Base-by-base conservation (phyloP, 2,797 vertebrate genomes). In the Austrolebias charrua region DNA sequence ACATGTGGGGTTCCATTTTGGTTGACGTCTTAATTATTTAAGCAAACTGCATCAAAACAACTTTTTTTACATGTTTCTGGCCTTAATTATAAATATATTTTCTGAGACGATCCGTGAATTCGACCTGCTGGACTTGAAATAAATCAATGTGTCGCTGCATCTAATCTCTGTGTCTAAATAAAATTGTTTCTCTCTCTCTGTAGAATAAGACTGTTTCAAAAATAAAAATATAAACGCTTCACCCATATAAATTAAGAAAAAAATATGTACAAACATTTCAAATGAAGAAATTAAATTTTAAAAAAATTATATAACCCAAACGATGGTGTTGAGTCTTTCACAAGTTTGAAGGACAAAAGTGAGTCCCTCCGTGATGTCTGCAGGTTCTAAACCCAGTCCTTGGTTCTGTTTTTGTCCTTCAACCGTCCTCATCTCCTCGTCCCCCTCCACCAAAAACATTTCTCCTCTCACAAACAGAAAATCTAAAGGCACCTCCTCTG, bases 241-340 rank as follows among this genome's bases (percentile, higher is more conserved):
- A 90, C 84, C 87, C 86, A 84, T 85, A 93, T 93, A 93, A 93
- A 93, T 93, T 79, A 92, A 90, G 69, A 90, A 67, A 24, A 84
- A 84, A 88, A 88, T 92, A 92, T 93, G 73, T 93, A 92, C 92
- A 94, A 58, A 89, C 81, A 80, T 81, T 82, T 60, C 65, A 81
- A 85, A 89, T 57, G 58, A 70, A 86, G 56, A 66, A 83, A 85
- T 92, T 91, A 91, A 93, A 92, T 89, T 3, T n/a, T n/a, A n/a
- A 31, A 87, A 87, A 88, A 85, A 63, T 78, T 33, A 6, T 24
- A 58, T 42, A 71, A 82, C 60, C 83, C 76, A 58, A 85, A 63
- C 45, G 71, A 75, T 82, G 80, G 77, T 75, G 65, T 80, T 18
- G 69, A 81, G 79, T 84, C 73, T 71, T 89, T 88, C 86, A 90